A percentile compares a stretch with the other conserved stretches of the same genome.
These are phyloP conservation scores for Istiophorus platypterus DNA, from an alignment of 2,113 vertebrate genomes.

Conservation along the genomic window DNA sequence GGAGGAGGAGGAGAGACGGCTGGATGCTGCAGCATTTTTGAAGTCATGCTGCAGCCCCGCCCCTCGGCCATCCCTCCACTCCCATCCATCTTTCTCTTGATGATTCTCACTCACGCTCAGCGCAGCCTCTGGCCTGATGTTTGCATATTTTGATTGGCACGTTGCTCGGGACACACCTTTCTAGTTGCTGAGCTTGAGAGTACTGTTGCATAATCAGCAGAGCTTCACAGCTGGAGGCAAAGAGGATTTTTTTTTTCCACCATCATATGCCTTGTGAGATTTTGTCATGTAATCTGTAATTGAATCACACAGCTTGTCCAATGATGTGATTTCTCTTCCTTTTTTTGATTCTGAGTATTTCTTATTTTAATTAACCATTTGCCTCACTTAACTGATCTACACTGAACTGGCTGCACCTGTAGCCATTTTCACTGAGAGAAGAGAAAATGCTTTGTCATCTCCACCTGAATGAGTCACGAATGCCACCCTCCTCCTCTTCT, in stretches of 20 bases:
- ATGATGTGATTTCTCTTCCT: neutral
- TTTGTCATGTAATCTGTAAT: constrained; percentile 33
- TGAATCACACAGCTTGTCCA: neutral
- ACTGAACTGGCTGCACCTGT: constrained; percentile 24
- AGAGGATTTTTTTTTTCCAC: constrained; percentile 22
- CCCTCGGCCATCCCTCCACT: constrained; percentile 44
- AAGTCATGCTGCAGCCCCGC: constrained; percentile 76
- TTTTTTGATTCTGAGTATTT: neutral
- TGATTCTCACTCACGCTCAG: constrained; percentile 45
- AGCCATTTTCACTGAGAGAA: constrained; percentile 31
- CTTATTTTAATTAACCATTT: neutral
- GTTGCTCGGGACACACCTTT: constrained; percentile 52
- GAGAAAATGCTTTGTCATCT: constrained; percentile 69
- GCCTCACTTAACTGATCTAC: neutral
- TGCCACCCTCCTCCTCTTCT: neutral
- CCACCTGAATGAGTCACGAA: constrained; percentile 64
- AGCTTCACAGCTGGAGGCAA: neutral
- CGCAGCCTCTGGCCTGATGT: constrained; percentile 40
- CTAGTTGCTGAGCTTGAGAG: constrained; percentile 44
- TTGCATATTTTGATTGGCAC: constrained; percentile 62
- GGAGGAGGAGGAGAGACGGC: constrained; percentile 57
- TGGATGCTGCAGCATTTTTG: constrained; percentile 85
- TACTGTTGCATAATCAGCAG: constrained; percentile 57
- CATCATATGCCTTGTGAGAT: constrained; percentile 29
- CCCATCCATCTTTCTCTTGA: constrained; percentile 45